Evolutionary conservation across 2,888 invertebrate genomes (phyloP), one percentile per base, ranked within the genome.

Genomic region (Xiphydria camelus): DNA sequence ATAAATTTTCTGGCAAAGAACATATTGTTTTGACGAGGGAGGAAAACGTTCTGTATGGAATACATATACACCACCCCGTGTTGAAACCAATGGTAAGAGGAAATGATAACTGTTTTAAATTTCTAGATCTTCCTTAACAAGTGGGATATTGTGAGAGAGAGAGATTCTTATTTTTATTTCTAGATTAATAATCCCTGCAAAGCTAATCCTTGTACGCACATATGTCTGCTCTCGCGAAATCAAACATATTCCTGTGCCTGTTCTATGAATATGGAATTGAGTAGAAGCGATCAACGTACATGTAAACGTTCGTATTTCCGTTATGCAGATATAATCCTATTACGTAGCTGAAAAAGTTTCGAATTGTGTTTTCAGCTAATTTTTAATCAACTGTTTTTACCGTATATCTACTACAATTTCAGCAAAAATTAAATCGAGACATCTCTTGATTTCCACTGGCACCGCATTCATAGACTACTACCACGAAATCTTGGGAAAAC

Each of bases 21-120:
- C 82, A 80, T 53, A 75, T 77, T 10, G 79, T 82, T 1, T 39
- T 87, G 2, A 68, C 82, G 0, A 79, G 79, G 31, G 81, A 83
- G 53, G 75, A 76, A 15, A 73, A 77, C 10, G 68, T 68, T 60
- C 79, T 83, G 31, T 78, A 81, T 78, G 88, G 87, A 1, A 79
- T 93, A 31, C 86, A 88, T 59, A 80, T 92, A 7, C 89, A 86
- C 72, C 91, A 93, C 69, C 82, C 87, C 0, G 78, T 84, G 0
- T 73, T 87, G 48, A 83, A 84, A 62, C 78, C 77, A 2, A 69
- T 75, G n/a, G 64, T 59, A 4, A 47, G 18, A n/a, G 12, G 10
- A 2, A 10, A n/a, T n/a, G n/a, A n/a, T n/a, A n/a, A n/a, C n/a
- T n/a, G n/a, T 25, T 2, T 10, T 9, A 3, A 10, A 25, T 25